Conservation (phyloP, 2,888 invertebrate genomes). For the Euproctis similis region DNA sequence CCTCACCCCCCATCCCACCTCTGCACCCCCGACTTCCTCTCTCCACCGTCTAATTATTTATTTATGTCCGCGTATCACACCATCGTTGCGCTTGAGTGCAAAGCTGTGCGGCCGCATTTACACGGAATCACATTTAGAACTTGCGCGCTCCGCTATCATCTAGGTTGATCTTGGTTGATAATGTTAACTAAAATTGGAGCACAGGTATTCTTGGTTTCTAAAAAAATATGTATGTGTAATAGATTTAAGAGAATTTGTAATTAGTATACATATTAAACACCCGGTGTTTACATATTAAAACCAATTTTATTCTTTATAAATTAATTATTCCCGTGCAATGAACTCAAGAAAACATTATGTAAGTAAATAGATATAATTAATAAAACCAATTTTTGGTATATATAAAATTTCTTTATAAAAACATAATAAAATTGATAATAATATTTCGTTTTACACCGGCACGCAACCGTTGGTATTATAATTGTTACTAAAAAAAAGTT, state of each 20-base stretch:
- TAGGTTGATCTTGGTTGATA: slow-evolving; percentile 59
- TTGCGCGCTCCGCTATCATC: slow-evolving; percentile 50
- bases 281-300: too few species aligned
- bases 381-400: too few species aligned
- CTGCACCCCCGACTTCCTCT: slow-evolving; percentile 49
- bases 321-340: too few species aligned
- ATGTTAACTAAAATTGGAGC: slow-evolving; percentile 40
- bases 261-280: too few species aligned
- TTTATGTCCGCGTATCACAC: slow-evolving; percentile 67
- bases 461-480: slow-evolving; percentile 40
- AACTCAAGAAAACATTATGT: too few species aligned
- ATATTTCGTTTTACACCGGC: slow-evolving; percentile 57
- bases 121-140: slow-evolving; percentile 65
- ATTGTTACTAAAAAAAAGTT: slow-evolving; percentile 48
- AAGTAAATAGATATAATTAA: too few species aligned
- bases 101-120: slow-evolving; percentile 51
- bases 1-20: too few species aligned
- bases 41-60: slow-evolving; percentile 70
- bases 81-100: slow-evolving; percentile 69
- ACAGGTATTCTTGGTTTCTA: too few species aligned
- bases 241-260: slow-evolving; percentile 2
- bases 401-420: slow-evolving; percentile 11
- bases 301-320: too few species aligned
- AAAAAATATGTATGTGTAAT: too few species aligned
- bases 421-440: slow-evolving; percentile 31